Evolutionary conservation across 1,140 invertebrate species (phyloP), one percentile per base, ranked within the genome.

Genomic region (Diplogasteroides magnus): DNA sequence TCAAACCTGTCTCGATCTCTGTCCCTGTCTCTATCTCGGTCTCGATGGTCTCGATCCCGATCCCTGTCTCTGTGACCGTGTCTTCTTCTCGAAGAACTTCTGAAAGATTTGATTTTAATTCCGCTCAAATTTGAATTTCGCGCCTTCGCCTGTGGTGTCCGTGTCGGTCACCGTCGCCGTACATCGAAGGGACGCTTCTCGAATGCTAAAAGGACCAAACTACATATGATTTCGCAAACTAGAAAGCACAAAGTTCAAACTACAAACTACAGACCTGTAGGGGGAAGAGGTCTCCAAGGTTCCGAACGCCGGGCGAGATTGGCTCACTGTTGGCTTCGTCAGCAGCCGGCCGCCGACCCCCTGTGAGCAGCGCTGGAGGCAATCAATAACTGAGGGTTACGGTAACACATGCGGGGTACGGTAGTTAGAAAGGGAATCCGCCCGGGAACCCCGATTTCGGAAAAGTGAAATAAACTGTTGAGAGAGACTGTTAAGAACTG

Each of bases 291-390:
- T 37, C 62, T 2, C 31, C 58, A 13, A 56, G 32, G 15, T 66
- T 72, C 29, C 60, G 57, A 27, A 64, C 59, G 19, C 27, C 63
- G 2, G 74, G 74, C 19, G 74, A 73, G 57, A 71, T 69, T 28
- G 74, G 74, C 58, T 75, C 74, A 37, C 71, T 75, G 59, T 71
- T 69, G 26, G 74, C 68, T 29, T 75, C 71, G 15, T 67, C 55
- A 15, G 37, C 6, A 6, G 37, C 6, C 37, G 37, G 37, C 37
- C 37, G 37, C 19, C 37, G 37, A 48, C 61, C 32, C 19, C 67
- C 70, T 70, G 65, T 58, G 32, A 67, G 65, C 55, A 67, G 32
- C 55, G 65, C 65, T 67, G 65, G 59, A 67, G 57, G 37, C 6
- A 19, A 48, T 6, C 6, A 48, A 48, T 6, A 48, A 19, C 19